These are phyloP conservation scores for Crotalus helleri DNA, from an alignment of 2,113 vertebrate species.

Conservation along the genomic window DNA sequence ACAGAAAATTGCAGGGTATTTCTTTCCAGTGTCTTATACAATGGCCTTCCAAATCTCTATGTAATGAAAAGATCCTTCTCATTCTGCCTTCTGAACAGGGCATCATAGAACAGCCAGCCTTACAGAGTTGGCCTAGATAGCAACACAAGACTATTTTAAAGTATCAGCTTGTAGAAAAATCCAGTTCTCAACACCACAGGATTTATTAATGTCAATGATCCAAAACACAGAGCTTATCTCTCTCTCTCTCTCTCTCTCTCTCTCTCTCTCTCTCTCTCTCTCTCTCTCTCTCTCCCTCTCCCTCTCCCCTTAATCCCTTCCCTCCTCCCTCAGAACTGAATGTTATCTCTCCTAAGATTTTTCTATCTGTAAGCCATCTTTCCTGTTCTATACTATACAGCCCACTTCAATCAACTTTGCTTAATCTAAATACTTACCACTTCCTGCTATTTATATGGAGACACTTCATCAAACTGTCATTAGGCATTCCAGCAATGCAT, in stretches of 20 bases:
- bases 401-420: background rate
- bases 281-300: background rate
- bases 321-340: rapidly evolving
- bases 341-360: conserved; percentile 5
- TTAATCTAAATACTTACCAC: background rate
- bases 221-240: background rate
- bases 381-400: background rate
- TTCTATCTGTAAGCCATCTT: background rate
- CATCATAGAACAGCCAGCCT: background rate
- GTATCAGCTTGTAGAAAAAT: background rate
- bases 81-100: background rate
- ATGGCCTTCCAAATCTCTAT: background rate
- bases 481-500: background rate
- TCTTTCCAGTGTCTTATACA: background rate
- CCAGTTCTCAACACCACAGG: background rate
- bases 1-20: background rate
- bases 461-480: background rate
- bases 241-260: background rate
- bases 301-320: conserved; percentile 5
- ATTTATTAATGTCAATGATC: conserved; percentile 2
- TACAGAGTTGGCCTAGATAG: conserved; percentile 16
- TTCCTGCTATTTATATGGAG: background rate
- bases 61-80: background rate
- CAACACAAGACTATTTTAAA: conserved; percentile 23
- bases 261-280: background rate